phyloP scores from a whole-genome alignment of 2,888 invertebrate species.

The Athetis lepigone region DNA sequence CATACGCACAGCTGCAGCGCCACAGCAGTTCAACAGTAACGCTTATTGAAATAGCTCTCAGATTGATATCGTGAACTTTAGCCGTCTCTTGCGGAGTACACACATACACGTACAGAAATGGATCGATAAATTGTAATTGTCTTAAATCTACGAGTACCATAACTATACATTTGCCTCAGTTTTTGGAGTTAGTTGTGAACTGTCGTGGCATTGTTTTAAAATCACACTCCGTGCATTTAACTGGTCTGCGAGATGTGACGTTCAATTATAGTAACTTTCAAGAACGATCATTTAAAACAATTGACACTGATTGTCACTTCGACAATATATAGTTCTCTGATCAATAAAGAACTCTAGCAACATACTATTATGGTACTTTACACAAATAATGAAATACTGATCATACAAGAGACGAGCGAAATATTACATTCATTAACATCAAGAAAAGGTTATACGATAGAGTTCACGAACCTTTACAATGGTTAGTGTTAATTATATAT shows the following conservation, averaged over 20 bases:
- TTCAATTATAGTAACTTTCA: too few relatives aligned
- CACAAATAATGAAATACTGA: conserved; percentile 18
- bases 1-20: too few relatives aligned
- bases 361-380: conserved; percentile 47
- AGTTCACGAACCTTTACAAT: conserved; percentile 46
- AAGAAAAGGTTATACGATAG: conserved; percentile 14
- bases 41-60: too few relatives aligned
- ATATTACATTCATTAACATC: conserved; percentile 34
- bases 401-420: conserved; percentile 34
- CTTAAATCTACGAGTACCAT: conserved; percentile 42
- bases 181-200: neutral
- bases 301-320: too few relatives aligned
- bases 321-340: neutral
- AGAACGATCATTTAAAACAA: too few relatives aligned
- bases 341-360: conserved; percentile 6
- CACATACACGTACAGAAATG: conserved; percentile 31
- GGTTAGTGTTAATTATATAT: conserved; percentile 30
- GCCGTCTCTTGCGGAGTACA: conserved; percentile 29
- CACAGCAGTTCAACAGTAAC: too few relatives aligned
- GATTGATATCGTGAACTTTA: conserved; percentile 35
- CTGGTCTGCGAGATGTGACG: too few relatives aligned
- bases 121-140: conserved; percentile 21
- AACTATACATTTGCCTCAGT: conserved; percentile 35
- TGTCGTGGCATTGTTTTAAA: neutral
- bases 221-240: neutral